Evolutionary conservation across 2,113 vertebrate genomes (phyloP).

Genomic region (Albula goreensis): DNA sequence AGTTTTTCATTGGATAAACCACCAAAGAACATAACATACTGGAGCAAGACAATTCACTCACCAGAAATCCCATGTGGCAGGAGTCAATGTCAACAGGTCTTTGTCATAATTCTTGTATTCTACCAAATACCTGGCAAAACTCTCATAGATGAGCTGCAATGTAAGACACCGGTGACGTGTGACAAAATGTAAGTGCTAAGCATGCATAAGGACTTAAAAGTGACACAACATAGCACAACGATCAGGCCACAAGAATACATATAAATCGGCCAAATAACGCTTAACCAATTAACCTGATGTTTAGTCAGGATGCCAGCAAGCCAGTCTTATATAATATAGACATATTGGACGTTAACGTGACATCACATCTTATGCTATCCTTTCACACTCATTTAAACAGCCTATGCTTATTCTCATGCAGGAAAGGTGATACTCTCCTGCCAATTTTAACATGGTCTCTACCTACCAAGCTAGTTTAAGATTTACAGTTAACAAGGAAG

Average conservation of each 20-base stretch:
- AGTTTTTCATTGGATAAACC: no score
- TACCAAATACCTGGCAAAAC: constrained; percentile 87
- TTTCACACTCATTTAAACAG: background rate
- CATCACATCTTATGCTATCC: background rate
- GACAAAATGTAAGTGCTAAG: background rate
- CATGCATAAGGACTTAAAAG: background rate
- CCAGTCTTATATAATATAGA: no score
- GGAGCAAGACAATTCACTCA: constrained; percentile 58
- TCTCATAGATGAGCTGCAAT: constrained; percentile 89
- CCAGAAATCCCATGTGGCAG: constrained; percentile 92
- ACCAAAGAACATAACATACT: no score
- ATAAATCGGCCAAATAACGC: no score
- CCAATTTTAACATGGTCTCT: background rate
- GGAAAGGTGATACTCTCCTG: background rate
- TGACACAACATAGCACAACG: background rate
- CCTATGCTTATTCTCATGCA: background rate
- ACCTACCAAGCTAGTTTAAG: background rate
- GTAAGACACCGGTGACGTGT: constrained; percentile 20
- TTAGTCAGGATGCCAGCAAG: no score
- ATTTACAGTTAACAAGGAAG: background rate
- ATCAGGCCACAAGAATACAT: no score
- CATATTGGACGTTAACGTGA: no score
- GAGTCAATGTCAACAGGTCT: constrained; percentile 79
- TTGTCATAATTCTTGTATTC: constrained; percentile 85
- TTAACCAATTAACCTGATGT: no score